Conservation (phyloP, 2,797 vertebrate species). For the Sebastes trivittatus region DNA sequence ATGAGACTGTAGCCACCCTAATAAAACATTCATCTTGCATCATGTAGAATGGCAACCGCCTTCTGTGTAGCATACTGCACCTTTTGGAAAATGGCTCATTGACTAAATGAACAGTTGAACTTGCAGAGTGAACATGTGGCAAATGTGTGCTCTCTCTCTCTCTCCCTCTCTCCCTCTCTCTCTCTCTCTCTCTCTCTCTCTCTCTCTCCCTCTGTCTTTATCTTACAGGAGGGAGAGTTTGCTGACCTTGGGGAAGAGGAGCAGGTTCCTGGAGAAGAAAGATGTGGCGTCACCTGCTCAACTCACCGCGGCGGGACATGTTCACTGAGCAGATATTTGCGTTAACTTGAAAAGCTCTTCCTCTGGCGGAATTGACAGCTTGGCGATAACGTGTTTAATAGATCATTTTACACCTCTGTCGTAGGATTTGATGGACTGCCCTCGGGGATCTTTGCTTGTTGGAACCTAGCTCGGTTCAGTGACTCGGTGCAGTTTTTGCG, state of each 20-base stretch:
- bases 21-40: conserved; percentile 63
- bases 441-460: conserved; percentile 53
- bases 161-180: conserved; percentile 38
- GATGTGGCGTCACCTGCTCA: conserved; percentile 71
- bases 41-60: conserved; percentile 50
- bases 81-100: conserved; percentile 56
- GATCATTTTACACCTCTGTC: conserved; percentile 55
- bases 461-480: conserved; percentile 57
- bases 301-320: conserved; percentile 63
- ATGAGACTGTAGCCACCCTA: conserved; percentile 34
- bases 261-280: conserved; percentile 59
- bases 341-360: conserved; percentile 67
- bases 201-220: conserved; percentile 31
- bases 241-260: conserved; percentile 66
- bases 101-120: conserved; percentile 64
- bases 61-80: conserved; percentile 29
- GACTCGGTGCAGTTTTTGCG: conserved; percentile 36
- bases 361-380: conserved; percentile 57
- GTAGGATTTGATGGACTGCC: conserved; percentile 71
- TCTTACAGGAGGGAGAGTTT: conserved; percentile 73
- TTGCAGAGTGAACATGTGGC: conserved; percentile 71
- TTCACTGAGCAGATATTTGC: conserved; percentile 71
- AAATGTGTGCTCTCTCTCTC: conserved; percentile 67
- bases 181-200: conserved; percentile 45
- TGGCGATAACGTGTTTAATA: conserved; percentile 55